phyloP scores from a whole-genome alignment of 2,888 invertebrate species.

The Nowickia ferox region DNA sequence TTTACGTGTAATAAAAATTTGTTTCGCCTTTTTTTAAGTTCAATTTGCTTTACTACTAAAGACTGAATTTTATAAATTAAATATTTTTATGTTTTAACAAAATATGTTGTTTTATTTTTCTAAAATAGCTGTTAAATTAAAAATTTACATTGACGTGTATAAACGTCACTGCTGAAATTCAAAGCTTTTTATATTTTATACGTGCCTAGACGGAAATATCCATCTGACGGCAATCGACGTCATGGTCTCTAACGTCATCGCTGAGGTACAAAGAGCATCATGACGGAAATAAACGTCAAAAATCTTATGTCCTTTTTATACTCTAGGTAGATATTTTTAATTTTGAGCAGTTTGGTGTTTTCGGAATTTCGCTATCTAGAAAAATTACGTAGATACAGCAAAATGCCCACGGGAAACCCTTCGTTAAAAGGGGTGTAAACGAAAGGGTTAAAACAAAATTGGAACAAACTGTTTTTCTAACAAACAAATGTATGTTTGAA shows the following conservation, averaged over 20 bases:
- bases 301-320: not conserved
- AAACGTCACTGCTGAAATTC: not conserved
- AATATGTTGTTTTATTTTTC: slow-evolving; percentile 14
- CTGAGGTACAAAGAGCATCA: slow-evolving; percentile 12
- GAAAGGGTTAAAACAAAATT: no score
- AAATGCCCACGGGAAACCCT: no score
- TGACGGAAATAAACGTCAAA: slow-evolving; percentile 27
- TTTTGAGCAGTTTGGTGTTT: no score
- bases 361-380: no score
- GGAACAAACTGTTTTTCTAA: no score
- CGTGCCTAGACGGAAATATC: slow-evolving; percentile 5
- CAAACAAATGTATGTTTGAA: no score
- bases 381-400: no score
- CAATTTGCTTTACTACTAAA: not conserved
- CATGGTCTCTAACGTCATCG: slow-evolving; percentile 6
- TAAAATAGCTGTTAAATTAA: slow-evolving; percentile 5
- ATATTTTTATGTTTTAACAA: slow-evolving; percentile 14
- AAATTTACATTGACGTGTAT: slow-evolving; percentile 3
- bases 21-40: not conserved
- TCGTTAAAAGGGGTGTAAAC: no score
- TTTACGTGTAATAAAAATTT: slow-evolving; percentile 4
- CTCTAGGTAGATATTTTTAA: no score
- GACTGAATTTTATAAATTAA: slow-evolving; percentile 32
- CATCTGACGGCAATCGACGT: slow-evolving; percentile 10
- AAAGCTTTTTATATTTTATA: slow-evolving; percentile 11